These are phyloP conservation scores for Macrosoma leucophasiata DNA, from an alignment of 2,888 invertebrate species.

Conservation along the genomic window DNA sequence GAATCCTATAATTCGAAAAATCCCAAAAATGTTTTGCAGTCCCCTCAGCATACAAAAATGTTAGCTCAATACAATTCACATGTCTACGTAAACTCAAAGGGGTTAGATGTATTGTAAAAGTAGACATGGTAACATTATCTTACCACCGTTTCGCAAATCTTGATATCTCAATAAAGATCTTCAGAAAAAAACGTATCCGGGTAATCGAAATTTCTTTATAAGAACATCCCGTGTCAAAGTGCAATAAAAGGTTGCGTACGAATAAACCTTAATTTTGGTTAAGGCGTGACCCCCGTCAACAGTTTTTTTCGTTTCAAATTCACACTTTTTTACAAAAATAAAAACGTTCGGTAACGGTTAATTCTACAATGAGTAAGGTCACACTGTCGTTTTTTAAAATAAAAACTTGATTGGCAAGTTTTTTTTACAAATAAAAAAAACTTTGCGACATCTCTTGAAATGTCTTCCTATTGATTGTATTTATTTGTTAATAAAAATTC, in stretches of 20 bases:
- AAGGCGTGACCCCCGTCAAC: conserved; percentile 73
- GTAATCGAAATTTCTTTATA: conserved; percentile 58
- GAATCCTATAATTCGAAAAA: too few species aligned
- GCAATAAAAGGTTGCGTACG: conserved; percentile 64
- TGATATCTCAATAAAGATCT: conserved; percentile 67
- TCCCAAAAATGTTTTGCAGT: too few species aligned
- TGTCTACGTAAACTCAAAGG: conserved; percentile 53
- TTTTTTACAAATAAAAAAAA: conserved; percentile 48
- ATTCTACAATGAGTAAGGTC: conserved; percentile 57
- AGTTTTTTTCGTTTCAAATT: conserved; percentile 53
- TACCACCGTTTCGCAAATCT: conserved; percentile 59
- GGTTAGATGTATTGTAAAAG: conserved; percentile 44
- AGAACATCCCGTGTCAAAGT: conserved; percentile 67
- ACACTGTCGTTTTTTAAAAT: conserved; percentile 61
- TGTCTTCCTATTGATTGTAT: conserved; percentile 35
- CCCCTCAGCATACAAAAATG: conserved; percentile 36
- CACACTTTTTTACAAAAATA: conserved; percentile 57
- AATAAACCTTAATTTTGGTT: conserved; percentile 70
- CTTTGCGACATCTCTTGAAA: conserved; percentile 55
- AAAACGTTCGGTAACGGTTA: conserved; percentile 59
- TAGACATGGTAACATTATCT: conserved; percentile 51
- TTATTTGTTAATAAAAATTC: conserved; percentile 20
- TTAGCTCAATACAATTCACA: conserved; percentile 46
- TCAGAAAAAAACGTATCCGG: conserved; percentile 48
- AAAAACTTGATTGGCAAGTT: conserved; percentile 71